Base-by-base conservation (phyloP, 2,888 invertebrate genomes). In the Rambutsinella grinnellia region DNA sequence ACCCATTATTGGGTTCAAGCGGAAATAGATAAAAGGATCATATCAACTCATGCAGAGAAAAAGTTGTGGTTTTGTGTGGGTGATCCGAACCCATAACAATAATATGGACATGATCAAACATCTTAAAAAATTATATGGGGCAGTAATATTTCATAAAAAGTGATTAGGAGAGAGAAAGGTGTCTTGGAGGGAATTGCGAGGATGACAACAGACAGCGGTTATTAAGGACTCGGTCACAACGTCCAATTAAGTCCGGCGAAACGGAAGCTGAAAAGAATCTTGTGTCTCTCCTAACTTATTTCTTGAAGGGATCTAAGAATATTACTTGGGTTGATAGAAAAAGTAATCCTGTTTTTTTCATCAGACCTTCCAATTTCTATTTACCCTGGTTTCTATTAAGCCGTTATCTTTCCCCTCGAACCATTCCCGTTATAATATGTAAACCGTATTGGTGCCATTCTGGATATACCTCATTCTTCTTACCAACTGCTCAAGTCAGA, bases 301-400 rank as follows among this genome's bases (percentile, higher is more conserved):
- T 21, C 23, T 3, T 28, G 26, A 51, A n/a, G 28, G 21, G 28
- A 51, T 63, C 24, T 19, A 51, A 27, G 51, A 28, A 51, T 63
- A 53, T 49, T 54, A 19, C 10, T 53, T 21, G 46, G 19, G 46
- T 49, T 53, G 61, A 54, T 36, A 61, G 44, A n/a, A n/a, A 28
- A 21, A 21, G 56, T 62, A 70, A 70, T 70, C 62, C 56, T 47
- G 62, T 62, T 70, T 70, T n/a, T n/a, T 70, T 70, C 70, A 69
- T 70, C 70, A 70, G 56, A 56, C 62, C 61, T 28, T 62, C 53
- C 17, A 24, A 36, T 70, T 62, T 53, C 46, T 62, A 62, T 57
- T 62, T 70, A 62, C 61, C 62, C 62, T 62, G 23, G 10, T 46
- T 54, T 36, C 54, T 69, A 61, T 54, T 44, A 61, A 61, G 46